A percentile compares a stretch with the other conserved stretches of the same genome.
These are phyloP conservation scores for Danio kyathit DNA, from an alignment of 2,797 vertebrate species.

Conservation along the genomic window DNA sequence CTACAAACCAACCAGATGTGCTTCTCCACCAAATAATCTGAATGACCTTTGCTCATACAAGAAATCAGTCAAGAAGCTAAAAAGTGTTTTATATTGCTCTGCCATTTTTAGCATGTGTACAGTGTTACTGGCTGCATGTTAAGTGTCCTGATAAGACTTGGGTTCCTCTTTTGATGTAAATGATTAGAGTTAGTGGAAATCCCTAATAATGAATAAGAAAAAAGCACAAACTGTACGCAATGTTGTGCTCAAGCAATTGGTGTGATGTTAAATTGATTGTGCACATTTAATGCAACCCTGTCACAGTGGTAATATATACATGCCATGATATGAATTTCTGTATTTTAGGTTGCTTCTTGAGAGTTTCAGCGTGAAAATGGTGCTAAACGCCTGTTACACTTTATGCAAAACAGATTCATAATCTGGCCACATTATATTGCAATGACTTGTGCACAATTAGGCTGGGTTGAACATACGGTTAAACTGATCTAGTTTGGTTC, in stretches of 20 bases:
- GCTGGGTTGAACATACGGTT: neutral
- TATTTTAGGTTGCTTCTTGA: neutral
- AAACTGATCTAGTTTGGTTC: constrained; percentile 16
- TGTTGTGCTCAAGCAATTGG: neutral
- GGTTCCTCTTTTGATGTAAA: neutral
- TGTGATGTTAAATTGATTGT: neutral
- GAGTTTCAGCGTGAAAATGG: neutral
- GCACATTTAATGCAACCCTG: neutral
- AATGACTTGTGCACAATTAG: neutral
- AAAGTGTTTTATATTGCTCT: too few relatives aligned
- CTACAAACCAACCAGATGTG: neutral
- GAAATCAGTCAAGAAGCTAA: neutral
- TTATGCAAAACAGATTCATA: neutral
- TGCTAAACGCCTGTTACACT: neutral
- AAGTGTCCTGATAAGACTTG: neutral
- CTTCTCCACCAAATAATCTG: neutral
- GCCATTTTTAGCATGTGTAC: neutral
- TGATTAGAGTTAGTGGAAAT: neutral
- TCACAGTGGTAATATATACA: neutral
- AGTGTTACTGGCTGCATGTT: neutral
- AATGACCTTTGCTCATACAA: neutral
- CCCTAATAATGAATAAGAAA: neutral
- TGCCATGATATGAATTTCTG: neutral
- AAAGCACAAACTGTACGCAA: neutral
- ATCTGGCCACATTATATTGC: neutral